Base-by-base conservation (phyloP, 2,888 invertebrate species). In the Agrotis ipsilon region DNA sequence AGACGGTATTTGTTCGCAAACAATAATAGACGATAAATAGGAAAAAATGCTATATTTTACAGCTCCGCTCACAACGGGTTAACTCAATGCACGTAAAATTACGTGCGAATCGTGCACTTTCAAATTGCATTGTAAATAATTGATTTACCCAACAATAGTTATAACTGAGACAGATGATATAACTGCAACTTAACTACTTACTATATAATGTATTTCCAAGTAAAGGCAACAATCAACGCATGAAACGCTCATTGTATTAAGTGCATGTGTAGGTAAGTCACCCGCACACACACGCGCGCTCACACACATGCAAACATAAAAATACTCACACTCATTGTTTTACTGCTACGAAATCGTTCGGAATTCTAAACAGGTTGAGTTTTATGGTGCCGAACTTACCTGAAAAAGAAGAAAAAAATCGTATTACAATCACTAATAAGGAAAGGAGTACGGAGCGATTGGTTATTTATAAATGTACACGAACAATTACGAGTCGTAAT, bases 301-400 rank as follows among this genome's bases (percentile, higher is more conserved):
- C 72, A 74, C 58, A 66, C 74, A 77, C 63, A 67, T 64, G 21
- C 32, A 57, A 71, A 63, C 76, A 74, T 73, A 81, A 81, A 83
- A 83, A 85, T 86, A 87, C 80, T 78, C 67, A 84, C 82, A 71
- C 71, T 82, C 88, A 89, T 91, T 91, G 90, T 90, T 90, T 77
- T 81, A 83, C 84, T 82, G 81, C 82, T 75, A 75, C 80, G 80
- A 87, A 87, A 88, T 86, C 74, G 75, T 82, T 76, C 64, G 75
- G 82, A 86, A 87, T 91, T 91, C 90, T 87, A 91, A 92, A 92
- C 90, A 92, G 86, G 75, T 65, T 63, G 76, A 82, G 87, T 90
- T 92, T 90, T 88, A 90, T 90, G 90, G 88, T 85, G 83, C 78
- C 80, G 86, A 87, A 93, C 94, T 95, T 95, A 95, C 95, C 95